phyloP scores from a whole-genome alignment of 2,797 vertebrate genomes.

The Perodicticus potto region DNA sequence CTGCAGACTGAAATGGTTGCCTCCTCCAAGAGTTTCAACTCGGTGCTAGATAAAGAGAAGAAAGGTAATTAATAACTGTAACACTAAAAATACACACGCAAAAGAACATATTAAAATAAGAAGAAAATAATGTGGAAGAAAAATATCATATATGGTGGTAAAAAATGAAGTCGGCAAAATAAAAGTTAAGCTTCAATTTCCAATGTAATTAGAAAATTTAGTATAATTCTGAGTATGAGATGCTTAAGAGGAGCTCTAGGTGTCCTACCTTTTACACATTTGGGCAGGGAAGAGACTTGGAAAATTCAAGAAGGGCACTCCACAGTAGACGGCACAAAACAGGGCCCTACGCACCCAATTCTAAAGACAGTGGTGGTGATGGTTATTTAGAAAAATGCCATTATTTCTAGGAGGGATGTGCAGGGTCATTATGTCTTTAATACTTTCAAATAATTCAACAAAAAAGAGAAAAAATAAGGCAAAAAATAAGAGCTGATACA shows the following conservation, averaged over 20 bases:
- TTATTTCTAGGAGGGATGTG: background rate
- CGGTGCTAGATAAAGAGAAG: conserved; percentile 88
- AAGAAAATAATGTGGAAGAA: conserved; percentile 35
- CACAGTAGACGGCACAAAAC: background rate
- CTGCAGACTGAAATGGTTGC: conserved; percentile 95
- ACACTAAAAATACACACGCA: conserved; percentile 12
- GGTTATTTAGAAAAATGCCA: background rate
- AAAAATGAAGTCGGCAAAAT: conserved; percentile 56
- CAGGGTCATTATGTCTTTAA: background rate
- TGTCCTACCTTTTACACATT: background rate
- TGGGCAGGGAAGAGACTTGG: background rate
- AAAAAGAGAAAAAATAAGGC: background rate
- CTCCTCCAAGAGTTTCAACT: conserved; percentile 96
- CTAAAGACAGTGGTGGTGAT: background rate
- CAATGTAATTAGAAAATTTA: conserved; percentile 35
- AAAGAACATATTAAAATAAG: conserved; percentile 19
- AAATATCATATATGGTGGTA: background rate
- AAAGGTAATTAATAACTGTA: conserved; percentile 48
- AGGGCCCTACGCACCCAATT: background rate
- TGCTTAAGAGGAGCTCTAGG: background rate
- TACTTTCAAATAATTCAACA: conserved; percentile 4
- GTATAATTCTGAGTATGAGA: conserved; percentile 14
- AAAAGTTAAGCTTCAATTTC: conserved; percentile 20
- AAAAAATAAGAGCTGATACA: background rate
- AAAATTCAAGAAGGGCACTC: background rate